A percentile compares a stretch with the other conserved stretches of the same genome.
phyloP scores from a whole-genome alignment of 2,888 invertebrate genomes.

The Caradrina kadenii region DNA sequence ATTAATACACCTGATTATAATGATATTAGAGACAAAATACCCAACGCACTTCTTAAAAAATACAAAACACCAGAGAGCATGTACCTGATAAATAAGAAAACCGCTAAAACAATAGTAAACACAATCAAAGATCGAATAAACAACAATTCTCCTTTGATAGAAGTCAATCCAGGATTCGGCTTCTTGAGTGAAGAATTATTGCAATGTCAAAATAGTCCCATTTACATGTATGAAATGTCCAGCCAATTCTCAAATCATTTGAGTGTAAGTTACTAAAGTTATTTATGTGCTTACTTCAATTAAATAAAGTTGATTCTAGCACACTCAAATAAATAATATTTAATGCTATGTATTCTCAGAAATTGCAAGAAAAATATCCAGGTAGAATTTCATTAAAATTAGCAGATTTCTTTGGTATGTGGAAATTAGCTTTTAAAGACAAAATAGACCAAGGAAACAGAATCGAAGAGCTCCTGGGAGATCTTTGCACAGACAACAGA shows the following conservation, averaged over 20 bases:
- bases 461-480: constrained; percentile 87
- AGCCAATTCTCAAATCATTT: constrained; percentile 86
- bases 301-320: neutral
- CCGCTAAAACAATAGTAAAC: constrained; percentile 80
- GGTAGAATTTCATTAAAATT: constrained; percentile 83
- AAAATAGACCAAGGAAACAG: constrained; percentile 90
- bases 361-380: constrained; percentile 79
- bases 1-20: constrained; percentile 76
- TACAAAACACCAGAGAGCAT: constrained; percentile 81
- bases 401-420: constrained; percentile 91
- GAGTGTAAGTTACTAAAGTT: constrained; percentile 72
- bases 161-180: constrained; percentile 93
- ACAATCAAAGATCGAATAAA: constrained; percentile 77
- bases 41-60: constrained; percentile 79
- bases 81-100: constrained; percentile 83
- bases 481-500: constrained; percentile 88
- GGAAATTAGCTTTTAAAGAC: constrained; percentile 90
- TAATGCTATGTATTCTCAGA: constrained; percentile 68
- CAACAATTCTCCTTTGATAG: constrained; percentile 86
- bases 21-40: constrained; percentile 77
- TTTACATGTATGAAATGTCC: constrained; percentile 91
- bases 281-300: neutral
- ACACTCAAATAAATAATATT: neutral
- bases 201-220: constrained; percentile 82
- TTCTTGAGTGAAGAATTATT: constrained; percentile 91